Base-by-base conservation (phyloP, 2,888 invertebrate species). In the Chirona hameri region DNA sequence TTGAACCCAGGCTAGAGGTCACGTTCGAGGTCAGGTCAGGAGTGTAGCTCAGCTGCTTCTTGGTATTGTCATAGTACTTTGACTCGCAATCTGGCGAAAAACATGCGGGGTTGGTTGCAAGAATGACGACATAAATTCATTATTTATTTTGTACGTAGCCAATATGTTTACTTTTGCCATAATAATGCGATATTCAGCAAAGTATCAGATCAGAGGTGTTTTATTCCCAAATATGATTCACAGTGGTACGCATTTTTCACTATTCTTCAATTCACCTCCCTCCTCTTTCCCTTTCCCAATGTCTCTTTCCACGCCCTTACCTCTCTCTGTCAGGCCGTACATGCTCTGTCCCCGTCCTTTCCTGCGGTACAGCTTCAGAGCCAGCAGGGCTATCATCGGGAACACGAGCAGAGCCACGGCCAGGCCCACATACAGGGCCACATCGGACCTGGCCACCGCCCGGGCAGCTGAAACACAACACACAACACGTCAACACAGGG, bases 371-470 rank as follows among this genome's bases (percentile, higher is more conserved):
- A 48, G n/a, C n/a, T 79, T 79, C 46, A 79, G 79, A 9, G 72
- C 72, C 18, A 72, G 29, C 31, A 72, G 72, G 14, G 72, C 93
- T 83, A 95, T 91, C 57, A 94, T 91, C 83, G 93, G 90, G 87
- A 95, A 93, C 57, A 95, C 92, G 81, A 93, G 91, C 83, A 94
- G 92, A 18, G 94, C 95, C 7, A 94, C 93, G 76, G 93, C 92
- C 83, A 95, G 90, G 14, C 94, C 94, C 85, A 95, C 92, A 90
- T 94, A 95, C 82, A 95, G 90, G 7, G 94, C 93, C 72, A 95
- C 91, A 88, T 92, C 92, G 86, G 92, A 90, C 86, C 81, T 81
- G 24, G 82, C 76, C 69, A 83, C 65, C 21, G 79, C 79, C 27
- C 81, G 82, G 15, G 79, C 81, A 46, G 79, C 55, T 72, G 31